Conservation (phyloP, 2,888 invertebrate genomes). For the Creontiades dilutus region DNA sequence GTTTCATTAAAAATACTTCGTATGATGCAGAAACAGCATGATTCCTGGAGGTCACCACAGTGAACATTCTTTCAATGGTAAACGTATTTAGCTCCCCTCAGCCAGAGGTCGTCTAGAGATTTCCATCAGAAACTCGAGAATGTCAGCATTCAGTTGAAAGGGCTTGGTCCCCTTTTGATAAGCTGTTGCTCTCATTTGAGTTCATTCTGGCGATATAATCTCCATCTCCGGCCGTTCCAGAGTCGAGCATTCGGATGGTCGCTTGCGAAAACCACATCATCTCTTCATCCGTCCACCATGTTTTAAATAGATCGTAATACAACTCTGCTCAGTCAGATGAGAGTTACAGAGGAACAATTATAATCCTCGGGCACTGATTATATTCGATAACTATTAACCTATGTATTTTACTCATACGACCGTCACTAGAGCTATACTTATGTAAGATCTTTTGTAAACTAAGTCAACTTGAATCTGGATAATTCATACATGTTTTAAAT, state of each 20-base stretch:
- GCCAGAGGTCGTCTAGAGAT: constrained; percentile 20
- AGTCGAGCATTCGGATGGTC: not conserved
- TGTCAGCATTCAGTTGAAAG: constrained; percentile 30
- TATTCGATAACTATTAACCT: too few relatives aligned
- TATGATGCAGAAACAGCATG: not conserved
- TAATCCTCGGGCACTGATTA: too few relatives aligned
- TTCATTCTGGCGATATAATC: constrained; percentile 34
- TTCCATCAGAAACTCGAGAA: constrained; percentile 30
- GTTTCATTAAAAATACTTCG: too few relatives aligned
- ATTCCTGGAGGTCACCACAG: not conserved
- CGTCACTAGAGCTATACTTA: too few relatives aligned
- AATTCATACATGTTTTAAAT: too few relatives aligned
- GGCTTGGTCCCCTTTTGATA: constrained; percentile 4
- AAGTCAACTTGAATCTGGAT: too few relatives aligned
- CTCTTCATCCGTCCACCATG: not conserved
- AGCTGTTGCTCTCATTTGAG: constrained; percentile 31
- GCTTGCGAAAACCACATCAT: not conserved
- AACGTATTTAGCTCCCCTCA: not conserved
- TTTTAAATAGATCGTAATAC: not conserved
- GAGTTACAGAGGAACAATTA: too few relatives aligned
- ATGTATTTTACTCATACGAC: too few relatives aligned
- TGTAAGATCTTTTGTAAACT: too few relatives aligned
- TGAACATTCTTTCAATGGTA: not conserved
- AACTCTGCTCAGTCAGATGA: not conserved
- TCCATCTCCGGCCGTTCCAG: constrained; percentile 15